Base-by-base conservation (phyloP, 1,140 invertebrate genomes). In the Drosophila repletoides region DNA sequence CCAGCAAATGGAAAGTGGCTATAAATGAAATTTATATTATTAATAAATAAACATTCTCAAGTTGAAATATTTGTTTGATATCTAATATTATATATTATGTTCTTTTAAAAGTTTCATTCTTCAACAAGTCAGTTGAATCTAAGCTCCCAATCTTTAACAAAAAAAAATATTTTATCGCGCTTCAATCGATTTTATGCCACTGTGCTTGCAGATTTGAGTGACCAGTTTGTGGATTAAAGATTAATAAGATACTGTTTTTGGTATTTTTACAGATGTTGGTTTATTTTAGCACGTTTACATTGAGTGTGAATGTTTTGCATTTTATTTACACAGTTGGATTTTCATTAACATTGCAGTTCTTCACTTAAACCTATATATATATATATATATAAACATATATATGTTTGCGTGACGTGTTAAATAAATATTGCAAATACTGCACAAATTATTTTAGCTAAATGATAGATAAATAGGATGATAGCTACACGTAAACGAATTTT, bases 401-500 rank as follows among this genome's bases (percentile, higher is more conserved):
- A 12, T 17, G 12, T 31, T 12, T 19, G 14, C n/a, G 22, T 41
- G 46, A 24, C 12, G 10, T 52, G 33, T n/a, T 28, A 15, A 17
- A 7, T 29, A 17, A 10, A 45, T 31, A n/a, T 60, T 61, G 64
- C 64, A 67, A 28, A 61, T 46, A 67, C 31, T 67, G 64, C 64
- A 63, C 59, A 63, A 55, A 52, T 21, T 29, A 38, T 5, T 26
- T 26, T 21, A 21, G 9, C 19, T 67, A 21, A 10, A 61, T 67
- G 40, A 52, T 22, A 22, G 21, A 43, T 49, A 69, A 71, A 71
- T n/a, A n/a, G n/a, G n/a, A n/a, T 71, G 68, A 41, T 59, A 53
- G 31, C 52, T 24, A 63, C 58, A 61, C 65, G 72, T 22, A 76
- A 76, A 70, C 72, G 72, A 10, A 60, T 80, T 31, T 46, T 63